Conservation (phyloP, 2,888 invertebrate genomes). For the Atherix ibis region DNA sequence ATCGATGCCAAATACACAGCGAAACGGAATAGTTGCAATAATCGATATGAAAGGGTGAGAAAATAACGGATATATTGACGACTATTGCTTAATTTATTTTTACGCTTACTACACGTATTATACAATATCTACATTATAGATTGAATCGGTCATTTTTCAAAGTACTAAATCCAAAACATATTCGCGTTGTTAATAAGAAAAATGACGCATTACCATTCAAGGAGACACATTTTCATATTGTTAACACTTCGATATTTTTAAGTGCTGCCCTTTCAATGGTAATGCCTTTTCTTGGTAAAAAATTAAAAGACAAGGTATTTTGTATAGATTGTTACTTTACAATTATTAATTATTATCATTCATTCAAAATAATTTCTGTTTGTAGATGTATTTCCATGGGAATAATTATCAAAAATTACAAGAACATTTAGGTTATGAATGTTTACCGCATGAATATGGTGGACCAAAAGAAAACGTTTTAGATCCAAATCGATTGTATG, state of each 20-base stretch:
- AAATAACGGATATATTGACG: too few relatives aligned
- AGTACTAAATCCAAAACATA: conserved; percentile 11
- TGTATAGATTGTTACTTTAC: not conserved
- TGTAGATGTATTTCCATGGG: conserved; percentile 23
- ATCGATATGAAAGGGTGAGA: conserved; percentile 24
- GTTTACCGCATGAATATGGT: conserved; percentile 24
- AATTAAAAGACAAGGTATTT: conserved; percentile 22
- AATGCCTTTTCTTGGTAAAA: conserved; percentile 25
- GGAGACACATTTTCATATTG: conserved; percentile 23
- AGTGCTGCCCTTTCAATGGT: conserved; percentile 22
- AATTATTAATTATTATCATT: conserved; percentile 1
- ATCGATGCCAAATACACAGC: conserved; percentile 23
- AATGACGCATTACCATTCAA: conserved; percentile 22
- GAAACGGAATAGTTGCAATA: conserved; percentile 24
- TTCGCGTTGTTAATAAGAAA: conserved; percentile 24
- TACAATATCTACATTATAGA: too few relatives aligned
- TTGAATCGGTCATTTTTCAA: conserved; percentile 5
- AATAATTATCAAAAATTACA: conserved; percentile 22
- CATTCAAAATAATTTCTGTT: not conserved
- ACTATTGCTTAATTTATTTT: too few relatives aligned
- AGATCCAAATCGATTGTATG: conserved; percentile 20
- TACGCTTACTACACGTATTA: too few relatives aligned
- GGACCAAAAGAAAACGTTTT: conserved; percentile 22
- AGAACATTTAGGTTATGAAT: conserved; percentile 23
- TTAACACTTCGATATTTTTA: conserved; percentile 24